phyloP scores from a whole-genome alignment of 92 coral and sea anemone species.

The Heteractis magnifica region DNA sequence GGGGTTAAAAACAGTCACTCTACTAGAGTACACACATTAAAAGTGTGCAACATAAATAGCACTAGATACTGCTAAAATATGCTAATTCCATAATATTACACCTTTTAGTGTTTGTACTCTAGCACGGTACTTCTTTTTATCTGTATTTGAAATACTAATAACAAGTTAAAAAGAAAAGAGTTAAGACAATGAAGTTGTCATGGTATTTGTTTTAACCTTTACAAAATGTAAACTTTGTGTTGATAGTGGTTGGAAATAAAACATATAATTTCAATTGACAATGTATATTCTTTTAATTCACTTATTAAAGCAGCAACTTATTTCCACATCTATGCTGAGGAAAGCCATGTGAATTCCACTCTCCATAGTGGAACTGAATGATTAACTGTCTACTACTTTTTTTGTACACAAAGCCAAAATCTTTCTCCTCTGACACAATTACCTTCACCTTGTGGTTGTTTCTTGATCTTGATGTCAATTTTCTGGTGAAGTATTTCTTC shows the following conservation, averaged over 20 bases:
- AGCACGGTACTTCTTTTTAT: conserved; percentile 6
- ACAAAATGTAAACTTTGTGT: neutral
- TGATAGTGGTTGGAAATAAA: neutral
- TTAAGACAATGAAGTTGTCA: neutral
- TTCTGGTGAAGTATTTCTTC: conserved; percentile 23
- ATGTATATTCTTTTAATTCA: neutral
- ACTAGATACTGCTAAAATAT: no score
- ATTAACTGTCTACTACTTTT: conserved; percentile 49
- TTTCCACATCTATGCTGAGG: conserved; percentile 50
- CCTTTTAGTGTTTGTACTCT: no score
- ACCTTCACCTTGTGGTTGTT: conserved; percentile 22
- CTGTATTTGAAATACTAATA: neutral
- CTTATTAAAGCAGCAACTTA: conserved; percentile 13
- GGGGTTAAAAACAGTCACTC: conserved; percentile 1
- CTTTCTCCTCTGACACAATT: conserved; percentile 46
- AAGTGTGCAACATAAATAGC: no score
- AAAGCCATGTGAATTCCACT: conserved; percentile 61
- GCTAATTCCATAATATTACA: no score
- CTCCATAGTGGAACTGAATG: conserved; percentile 62
- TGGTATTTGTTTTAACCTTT: neutral
- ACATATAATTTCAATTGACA: neutral
- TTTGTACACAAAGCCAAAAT: conserved; percentile 60
- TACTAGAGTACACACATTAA: neutral
- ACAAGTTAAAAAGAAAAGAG: neutral
- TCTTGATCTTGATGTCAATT: conserved; percentile 24